Evolutionary conservation across 2,113 vertebrate genomes (phyloP), one percentile per base, ranked within the genome.

Genomic region (Bos javanicus): DNA sequence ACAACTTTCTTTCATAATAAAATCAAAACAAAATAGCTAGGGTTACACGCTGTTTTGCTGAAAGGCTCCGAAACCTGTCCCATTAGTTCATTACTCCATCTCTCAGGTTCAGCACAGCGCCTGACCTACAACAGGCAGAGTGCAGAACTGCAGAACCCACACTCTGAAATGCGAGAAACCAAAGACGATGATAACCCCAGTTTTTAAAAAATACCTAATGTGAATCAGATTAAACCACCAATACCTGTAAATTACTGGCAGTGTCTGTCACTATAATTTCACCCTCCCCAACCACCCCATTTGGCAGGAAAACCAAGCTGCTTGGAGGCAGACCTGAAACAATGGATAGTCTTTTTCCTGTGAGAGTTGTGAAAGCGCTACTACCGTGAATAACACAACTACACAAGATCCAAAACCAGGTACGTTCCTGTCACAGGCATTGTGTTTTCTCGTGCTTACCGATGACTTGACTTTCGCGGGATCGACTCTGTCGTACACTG

Each of bases 401-500:
- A 76, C 5, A 28, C 19, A 19, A 60, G 56, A 59, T 6, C 54
- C 43, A 67, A 36, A 64, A 81, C 26, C 1, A 84, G 8, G 50
- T n/a, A 5, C 7, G 15, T 26, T 76, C 48, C 33, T 28, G 6
- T 17, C 5, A 48, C 0, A n/a, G 43, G 39, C 33, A 4, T 1
- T 16, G 0, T 1, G 30, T 17, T 8, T 50, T 50, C 39, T 36
- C 60, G 36, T 57, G 87, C 98, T 98, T 80, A 99, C 99, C 99
- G 96, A 78, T 48, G 0, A 93, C 26, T 60, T 64, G 98, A 99
- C 98, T 98, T 98, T 99, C 0, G 2, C 33, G 50, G 98, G n/a
- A 21, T 98, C 99, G 0, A 99, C 98, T 12, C 50, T 98, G 1
- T 74, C 8, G 28, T 99, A 98, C 12, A 99, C 46, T 0, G 83